phyloP scores from a whole-genome alignment of 2,113 vertebrate genomes.

The Melanocharis versteri region DNA sequence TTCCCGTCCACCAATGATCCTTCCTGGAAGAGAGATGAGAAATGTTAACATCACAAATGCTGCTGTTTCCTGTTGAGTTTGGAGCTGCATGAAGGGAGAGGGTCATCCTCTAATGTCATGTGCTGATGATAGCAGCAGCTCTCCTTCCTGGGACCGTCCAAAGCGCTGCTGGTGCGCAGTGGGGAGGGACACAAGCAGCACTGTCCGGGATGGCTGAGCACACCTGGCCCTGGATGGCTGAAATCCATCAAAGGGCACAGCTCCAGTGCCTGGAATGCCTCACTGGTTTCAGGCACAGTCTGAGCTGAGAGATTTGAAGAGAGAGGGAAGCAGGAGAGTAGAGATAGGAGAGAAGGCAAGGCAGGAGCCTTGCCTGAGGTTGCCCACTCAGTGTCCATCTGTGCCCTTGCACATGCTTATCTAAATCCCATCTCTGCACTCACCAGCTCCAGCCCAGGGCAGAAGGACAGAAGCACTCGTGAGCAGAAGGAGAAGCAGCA shows the following conservation, averaged over 20 bases:
- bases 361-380: not conserved
- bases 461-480: not conserved
- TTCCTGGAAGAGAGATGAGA: not conserved
- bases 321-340: not conserved
- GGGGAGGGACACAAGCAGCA: not conserved
- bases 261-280: not conserved
- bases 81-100: not conserved
- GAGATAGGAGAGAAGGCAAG: not conserved
- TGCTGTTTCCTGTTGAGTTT: not conserved
- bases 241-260: not conserved
- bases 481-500: not conserved
- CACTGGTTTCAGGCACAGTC: not conserved
- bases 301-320: not conserved
- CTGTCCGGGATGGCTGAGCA: not conserved
- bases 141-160: not conserved
- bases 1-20: not conserved
- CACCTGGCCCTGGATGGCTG: not conserved
- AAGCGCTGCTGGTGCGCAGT: not conserved
- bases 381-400: not conserved
- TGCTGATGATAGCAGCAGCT: not conserved
- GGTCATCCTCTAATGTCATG: not conserved
- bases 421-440: not conserved
- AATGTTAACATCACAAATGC: not conserved
- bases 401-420: not conserved
- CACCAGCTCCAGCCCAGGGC: not conserved